Evolutionary conservation across 2,797 vertebrate genomes (phyloP).

Genomic region (Mormyrus hasselquistii): DNA sequence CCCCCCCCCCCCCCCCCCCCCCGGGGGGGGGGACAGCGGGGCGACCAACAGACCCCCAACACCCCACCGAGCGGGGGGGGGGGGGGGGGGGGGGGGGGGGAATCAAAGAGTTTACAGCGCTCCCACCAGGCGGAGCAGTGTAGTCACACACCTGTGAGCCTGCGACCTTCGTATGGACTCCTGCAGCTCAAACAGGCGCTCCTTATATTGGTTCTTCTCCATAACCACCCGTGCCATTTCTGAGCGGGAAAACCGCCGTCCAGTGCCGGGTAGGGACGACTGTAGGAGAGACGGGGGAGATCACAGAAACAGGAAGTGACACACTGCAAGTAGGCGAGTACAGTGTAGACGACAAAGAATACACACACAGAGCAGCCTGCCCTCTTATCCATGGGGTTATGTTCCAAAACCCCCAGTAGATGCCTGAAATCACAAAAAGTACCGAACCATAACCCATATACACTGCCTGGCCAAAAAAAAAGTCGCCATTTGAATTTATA

Average conservation of each 20-base stretch:
- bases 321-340: neutral
- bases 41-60: too few relatives aligned
- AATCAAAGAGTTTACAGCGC: neutral
- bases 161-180: constrained; percentile 62
- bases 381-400: neutral
- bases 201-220: constrained; percentile 84
- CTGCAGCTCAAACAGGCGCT: constrained; percentile 75
- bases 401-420: neutral
- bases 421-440: neutral
- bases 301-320: neutral
- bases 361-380: neutral
- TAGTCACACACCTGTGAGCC: constrained; percentile 45
- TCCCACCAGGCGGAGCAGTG: neutral
- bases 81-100: neutral
- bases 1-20: too few relatives aligned
- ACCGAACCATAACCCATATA: neutral
- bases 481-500: neutral
- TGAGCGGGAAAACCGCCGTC: constrained; percentile 69
- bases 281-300: constrained; percentile 23
- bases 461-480: neutral
- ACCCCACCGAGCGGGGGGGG: too few relatives aligned
- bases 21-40: too few relatives aligned
- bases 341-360: neutral
- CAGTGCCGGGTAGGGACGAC: constrained; percentile 50
- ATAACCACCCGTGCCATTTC: constrained; percentile 80